A percentile compares a stretch with the other conserved stretches of the same genome.
Evolutionary conservation across 2,797 vertebrate species (phyloP).

Genomic region (Monodelphis domestica): DNA sequence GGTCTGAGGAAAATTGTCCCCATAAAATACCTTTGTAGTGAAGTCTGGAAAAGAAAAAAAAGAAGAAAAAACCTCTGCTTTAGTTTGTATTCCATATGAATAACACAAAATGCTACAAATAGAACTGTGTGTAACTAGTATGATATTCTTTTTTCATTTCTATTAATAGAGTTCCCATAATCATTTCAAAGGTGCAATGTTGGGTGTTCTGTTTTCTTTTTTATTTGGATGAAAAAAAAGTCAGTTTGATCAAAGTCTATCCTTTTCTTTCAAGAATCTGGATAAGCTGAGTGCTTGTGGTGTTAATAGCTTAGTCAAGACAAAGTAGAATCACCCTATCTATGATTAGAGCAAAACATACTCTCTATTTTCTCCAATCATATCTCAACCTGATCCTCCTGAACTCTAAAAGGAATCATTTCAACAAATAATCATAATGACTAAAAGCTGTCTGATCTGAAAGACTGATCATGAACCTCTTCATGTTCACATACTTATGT

Average conservation of each 20-base stretch:
- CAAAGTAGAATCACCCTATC: neutral
- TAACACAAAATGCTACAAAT: neutral
- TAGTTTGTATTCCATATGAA: slow-evolving; percentile 28
- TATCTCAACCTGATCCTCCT: neutral
- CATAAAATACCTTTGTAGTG: slow-evolving; percentile 52
- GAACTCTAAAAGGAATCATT: neutral
- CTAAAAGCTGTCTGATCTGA: neutral
- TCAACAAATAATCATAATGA: neutral
- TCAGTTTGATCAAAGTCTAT: neutral
- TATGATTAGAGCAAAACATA: neutral
- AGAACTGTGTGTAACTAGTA: slow-evolving; percentile 37
- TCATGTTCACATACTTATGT: slow-evolving; percentile 21
- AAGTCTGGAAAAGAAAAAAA: neutral
- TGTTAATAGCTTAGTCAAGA: neutral
- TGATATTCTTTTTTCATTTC: slow-evolving; percentile 24
- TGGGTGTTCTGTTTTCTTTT: slow-evolving; percentile 15
- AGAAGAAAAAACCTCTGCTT: neutral
- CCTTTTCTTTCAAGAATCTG: slow-evolving; percentile 16
- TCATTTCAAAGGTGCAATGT: slow-evolving; percentile 34
- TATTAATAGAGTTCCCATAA: slow-evolving; percentile 39
- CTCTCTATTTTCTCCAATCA: slow-evolving; percentile 14
- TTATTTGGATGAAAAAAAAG: slow-evolving; percentile 40
- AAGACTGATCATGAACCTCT: neutral
- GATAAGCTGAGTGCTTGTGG: neutral
- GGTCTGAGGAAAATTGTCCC: slow-evolving; percentile 14